Conservation (phyloP, 2,888 invertebrate genomes). For the Cataglyphis altisquamis region DNA sequence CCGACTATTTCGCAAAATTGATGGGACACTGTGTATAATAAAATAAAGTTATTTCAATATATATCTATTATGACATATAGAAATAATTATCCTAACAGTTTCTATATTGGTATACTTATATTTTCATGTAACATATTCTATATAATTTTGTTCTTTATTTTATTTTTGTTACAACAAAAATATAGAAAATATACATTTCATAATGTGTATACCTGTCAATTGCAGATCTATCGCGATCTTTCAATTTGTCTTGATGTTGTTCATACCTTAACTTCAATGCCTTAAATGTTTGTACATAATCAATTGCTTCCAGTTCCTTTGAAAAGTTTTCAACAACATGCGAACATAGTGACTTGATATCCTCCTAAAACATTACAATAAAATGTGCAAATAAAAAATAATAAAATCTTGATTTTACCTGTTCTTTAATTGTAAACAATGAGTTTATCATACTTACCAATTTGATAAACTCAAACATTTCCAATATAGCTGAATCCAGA, state of each 20-base stretch:
- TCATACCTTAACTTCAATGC: conserved; percentile 95
- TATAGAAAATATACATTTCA: conserved; percentile 13
- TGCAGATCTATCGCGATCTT: conserved; percentile 93
- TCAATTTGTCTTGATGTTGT: conserved; percentile 96
- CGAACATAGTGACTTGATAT: conserved; percentile 95
- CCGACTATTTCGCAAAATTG: conserved; percentile 92
- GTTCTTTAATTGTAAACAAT: neutral
- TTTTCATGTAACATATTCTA: neutral
- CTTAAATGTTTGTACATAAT: conserved; percentile 99
- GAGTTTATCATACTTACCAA: conserved; percentile 86
- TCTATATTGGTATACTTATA: neutral
- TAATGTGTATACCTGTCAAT: conserved; percentile 88
- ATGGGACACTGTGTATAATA: conserved; percentile 89
- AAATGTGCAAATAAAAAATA: neutral
- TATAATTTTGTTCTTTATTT: neutral
- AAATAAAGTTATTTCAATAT: conserved; percentile 22
- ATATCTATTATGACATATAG: neutral
- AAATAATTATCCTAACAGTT: neutral
- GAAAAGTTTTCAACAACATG: conserved; percentile 99
- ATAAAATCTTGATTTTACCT: neutral
- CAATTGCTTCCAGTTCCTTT: conserved; percentile 96
- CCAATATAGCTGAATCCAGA: conserved; percentile 99
- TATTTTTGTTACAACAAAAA: neutral
- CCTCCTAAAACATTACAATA: conserved; percentile 88
- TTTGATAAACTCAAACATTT: conserved; percentile 99